phyloP scores from a whole-genome alignment of 2,797 vertebrate species.

The Micromesistius poutassou region DNA sequence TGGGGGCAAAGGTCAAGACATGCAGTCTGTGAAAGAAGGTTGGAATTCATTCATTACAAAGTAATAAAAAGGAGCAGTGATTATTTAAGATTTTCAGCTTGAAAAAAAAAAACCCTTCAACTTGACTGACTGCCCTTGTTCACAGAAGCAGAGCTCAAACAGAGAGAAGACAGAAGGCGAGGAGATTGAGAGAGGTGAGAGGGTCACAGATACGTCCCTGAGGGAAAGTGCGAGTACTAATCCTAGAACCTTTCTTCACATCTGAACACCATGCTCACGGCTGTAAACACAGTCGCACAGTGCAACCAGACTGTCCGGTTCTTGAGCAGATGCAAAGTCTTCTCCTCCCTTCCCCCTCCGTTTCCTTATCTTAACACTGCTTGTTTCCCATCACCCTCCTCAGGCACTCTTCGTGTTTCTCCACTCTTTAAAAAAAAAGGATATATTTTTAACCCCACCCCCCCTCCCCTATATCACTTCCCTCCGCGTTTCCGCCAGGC shows the following conservation, averaged over 20 bases:
- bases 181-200: background rate
- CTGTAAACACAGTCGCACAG: background rate
- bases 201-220: background rate
- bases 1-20: background rate
- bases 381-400: background rate
- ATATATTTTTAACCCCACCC: no score
- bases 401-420: background rate
- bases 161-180: slow-evolving; percentile 15
- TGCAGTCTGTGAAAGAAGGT: no score
- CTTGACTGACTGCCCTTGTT: background rate
- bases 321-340: background rate
- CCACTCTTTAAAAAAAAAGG: background rate
- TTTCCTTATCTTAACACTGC: background rate
- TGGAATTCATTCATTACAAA: no score
- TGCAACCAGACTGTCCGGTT: background rate
- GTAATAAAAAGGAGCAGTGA: no score
- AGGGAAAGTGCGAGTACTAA: slow-evolving; percentile 10
- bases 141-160: background rate
- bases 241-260: background rate
- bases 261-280: background rate
- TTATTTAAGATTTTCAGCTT: background rate
- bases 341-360: background rate
- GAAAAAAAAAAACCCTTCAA: background rate
- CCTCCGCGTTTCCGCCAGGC: no score
- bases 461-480: background rate